Conservation (phyloP, 1,140 invertebrate species). For the Maniola jurtina region DNA sequence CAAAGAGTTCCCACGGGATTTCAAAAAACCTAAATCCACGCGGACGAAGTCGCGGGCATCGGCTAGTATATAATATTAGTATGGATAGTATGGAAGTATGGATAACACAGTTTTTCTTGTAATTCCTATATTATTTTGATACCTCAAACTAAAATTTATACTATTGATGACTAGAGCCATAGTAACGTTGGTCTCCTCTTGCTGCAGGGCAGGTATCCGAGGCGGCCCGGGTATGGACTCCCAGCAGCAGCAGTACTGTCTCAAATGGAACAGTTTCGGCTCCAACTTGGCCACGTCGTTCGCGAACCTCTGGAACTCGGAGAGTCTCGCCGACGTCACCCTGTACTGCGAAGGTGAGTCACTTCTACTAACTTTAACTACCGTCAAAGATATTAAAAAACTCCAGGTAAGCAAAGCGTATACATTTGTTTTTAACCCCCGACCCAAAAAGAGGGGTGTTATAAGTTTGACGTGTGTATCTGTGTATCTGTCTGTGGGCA, state of each 20-base stretch:
- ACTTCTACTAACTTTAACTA: background rate
- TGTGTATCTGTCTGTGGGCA: too few relatives aligned
- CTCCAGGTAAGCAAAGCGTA: too few relatives aligned
- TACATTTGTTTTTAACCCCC: too few relatives aligned
- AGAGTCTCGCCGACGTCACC: slow-evolving; percentile 93
- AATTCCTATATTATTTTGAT: background rate
- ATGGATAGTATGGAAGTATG: too few relatives aligned
- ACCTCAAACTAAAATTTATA: background rate
- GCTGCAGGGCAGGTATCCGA: slow-evolving; percentile 79
- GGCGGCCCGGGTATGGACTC: slow-evolving; percentile 86
- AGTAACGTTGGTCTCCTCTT: slow-evolving; percentile 6
- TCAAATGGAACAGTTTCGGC: slow-evolving; percentile 95
- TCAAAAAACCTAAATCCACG: too few relatives aligned
- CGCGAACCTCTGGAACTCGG: slow-evolving; percentile 93
- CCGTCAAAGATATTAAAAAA: background rate
- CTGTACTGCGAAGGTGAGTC: slow-evolving; percentile 92
- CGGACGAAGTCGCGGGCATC: too few relatives aligned
- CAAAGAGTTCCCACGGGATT: too few relatives aligned
- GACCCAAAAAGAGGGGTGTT: too few relatives aligned
- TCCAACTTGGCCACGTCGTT: slow-evolving; percentile 92
- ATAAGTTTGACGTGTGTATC: too few relatives aligned
- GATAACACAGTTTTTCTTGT: too few relatives aligned
- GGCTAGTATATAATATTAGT: too few relatives aligned
- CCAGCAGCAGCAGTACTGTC: slow-evolving; percentile 92
- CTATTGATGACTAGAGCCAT: background rate